Evolutionary conservation across 2,888 invertebrate species (phyloP).

Genomic region (Mythimna ferrago): DNA sequence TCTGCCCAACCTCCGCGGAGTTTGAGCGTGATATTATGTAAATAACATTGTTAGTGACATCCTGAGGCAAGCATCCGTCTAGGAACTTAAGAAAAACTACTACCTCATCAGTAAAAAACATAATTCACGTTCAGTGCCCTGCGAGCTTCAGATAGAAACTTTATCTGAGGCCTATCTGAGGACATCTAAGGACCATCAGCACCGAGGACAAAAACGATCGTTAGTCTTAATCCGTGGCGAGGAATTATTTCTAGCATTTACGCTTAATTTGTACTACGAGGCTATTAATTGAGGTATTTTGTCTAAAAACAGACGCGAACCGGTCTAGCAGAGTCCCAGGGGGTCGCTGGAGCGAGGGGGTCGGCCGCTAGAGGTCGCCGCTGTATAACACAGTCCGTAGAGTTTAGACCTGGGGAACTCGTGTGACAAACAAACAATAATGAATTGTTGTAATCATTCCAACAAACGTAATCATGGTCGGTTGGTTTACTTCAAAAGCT

Average conservation of each 20-base stretch:
- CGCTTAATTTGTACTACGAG: slow-evolving; percentile 38
- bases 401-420: background rate
- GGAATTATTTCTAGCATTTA: slow-evolving; percentile 27
- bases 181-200: slow-evolving; percentile 19
- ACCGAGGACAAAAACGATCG: slow-evolving; percentile 61
- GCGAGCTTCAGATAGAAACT: slow-evolving; percentile 37
- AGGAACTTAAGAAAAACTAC: slow-evolving; percentile 14
- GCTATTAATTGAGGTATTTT: slow-evolving; percentile 20
- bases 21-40: background rate
- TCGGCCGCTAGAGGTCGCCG: background rate
- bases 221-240: slow-evolving; percentile 42
- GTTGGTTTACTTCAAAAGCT: background rate
- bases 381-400: background rate
- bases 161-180: slow-evolving; percentile 30
- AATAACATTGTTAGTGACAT: slow-evolving; percentile 1
- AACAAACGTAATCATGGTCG: background rate
- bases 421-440: background rate
- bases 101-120: slow-evolving; percentile 42
- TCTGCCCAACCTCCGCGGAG: background rate
- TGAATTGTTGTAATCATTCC: background rate
- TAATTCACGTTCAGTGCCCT: slow-evolving; percentile 31
- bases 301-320: background rate
- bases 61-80: slow-evolving; percentile 21
- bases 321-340: slow-evolving; percentile 6
- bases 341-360: slow-evolving; percentile 17